Base-by-base conservation (phyloP, 2,888 invertebrate genomes). In the Hesperia comma region DNA sequence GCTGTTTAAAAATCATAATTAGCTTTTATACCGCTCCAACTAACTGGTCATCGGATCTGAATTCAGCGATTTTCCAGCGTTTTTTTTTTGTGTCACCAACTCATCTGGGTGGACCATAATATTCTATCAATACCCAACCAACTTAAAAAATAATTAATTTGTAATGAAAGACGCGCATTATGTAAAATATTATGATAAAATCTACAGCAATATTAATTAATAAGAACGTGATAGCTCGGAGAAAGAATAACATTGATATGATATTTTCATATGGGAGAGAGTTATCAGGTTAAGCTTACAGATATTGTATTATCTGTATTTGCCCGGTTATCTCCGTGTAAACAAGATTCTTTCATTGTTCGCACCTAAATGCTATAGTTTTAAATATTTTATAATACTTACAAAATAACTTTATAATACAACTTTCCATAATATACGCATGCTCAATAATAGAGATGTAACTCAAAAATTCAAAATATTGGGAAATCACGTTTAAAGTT, bases 191-290 rank as follows among this genome's bases (percentile, higher is more conserved):
- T 21, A 19, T 6, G 51, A 51, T 51, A 51, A 51, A 19, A 51
- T 51, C 51, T 51, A 51, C 21, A 21, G 21, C 14, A 12, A 21
- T 21, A 63, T 49, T 56, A 63, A 57, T 63, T 49, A 63, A 37
- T n/a, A 56, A 37, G 12, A n/a, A 63, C 46, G 49, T 63, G 55
- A 55, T 43, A 43, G 6, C 10, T 6, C 37, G 15, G 57, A 14
- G 40, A 63, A 63, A 57, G 51, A 63, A 63, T 41, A 63, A 63
- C 57, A 63, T 51, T 57, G 63, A 56, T 53, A 53, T 32, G n/a
- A 53, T 63, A 63, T 21, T 54, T 37, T 63, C 37, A 37, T 63
- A 53, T 37, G 41, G 40, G 63, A 63, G 51, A 63, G 57, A 53
- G 15, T 40, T 57, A 63, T 63, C 49, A 26, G 15, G 49, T 57